Base-by-base conservation (phyloP, 2,888 invertebrate species). In the Latheticus oryzae region DNA sequence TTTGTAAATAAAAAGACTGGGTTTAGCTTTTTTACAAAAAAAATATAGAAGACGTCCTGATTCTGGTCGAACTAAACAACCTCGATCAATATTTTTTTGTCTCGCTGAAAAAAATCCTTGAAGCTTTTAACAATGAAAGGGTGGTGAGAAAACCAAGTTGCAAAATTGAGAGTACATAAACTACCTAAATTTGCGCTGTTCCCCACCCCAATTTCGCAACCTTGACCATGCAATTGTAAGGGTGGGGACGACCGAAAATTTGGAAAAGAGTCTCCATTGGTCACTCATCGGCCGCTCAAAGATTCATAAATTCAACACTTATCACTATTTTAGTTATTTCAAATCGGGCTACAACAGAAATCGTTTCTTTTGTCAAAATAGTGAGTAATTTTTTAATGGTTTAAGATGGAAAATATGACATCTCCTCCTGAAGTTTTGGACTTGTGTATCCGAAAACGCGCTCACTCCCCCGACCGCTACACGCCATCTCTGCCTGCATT, bases 381-480 rank as follows among this genome's bases (percentile, higher is more conserved):
- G n/a, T n/a, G n/a, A n/a, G 21, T 19, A 19, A 19, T 19, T 19
- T 19, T 19, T 19, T 19, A 5, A 19, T 5, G 21, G 3, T 19
- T 19, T 19, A 5, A 19, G 21, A 5, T 19, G 21, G 5, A 5
- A 5, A 19, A 19, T 5, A 28, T 28, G 28, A 12, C 9, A 5
- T 11, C 9, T 1, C 2, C 21, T 12, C 9, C 8, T 11, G 55
- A 42, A 13, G 57, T 43, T n/a, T 8, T 57, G 5, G 57, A 57
- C 11, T 33, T 52, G 32, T 52, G 52, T 24, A 15, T 40, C 15
- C 40, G 43, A n/a, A 52, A 52, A 12, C 71, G 83, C 1, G 71
- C 82, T 7, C 45, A 19, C 5, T 19, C 32, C 21, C 33, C 45
- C 3, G 32, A 32, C 12, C 7, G 21, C 11, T 11, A 24, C 38